Conservation (phyloP, 2,113 vertebrate species). For the Ursus arctos region DNA sequence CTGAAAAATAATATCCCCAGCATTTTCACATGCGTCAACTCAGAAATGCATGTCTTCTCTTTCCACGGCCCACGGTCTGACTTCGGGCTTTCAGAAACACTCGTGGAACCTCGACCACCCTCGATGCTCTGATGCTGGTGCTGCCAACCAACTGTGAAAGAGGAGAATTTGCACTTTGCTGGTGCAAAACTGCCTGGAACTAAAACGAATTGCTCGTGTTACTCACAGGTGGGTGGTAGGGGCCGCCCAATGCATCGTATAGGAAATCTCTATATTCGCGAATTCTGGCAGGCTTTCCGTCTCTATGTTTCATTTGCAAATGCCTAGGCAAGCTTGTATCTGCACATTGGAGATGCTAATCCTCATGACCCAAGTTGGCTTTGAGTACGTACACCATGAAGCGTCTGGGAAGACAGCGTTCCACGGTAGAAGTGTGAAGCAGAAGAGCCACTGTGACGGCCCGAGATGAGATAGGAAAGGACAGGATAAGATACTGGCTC, state of each 20-base stretch:
- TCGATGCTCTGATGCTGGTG: neutral
- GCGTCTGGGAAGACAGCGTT: neutral
- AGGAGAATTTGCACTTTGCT: constrained; percentile 60
- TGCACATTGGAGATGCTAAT: neutral
- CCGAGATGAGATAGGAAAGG: constrained; percentile 48
- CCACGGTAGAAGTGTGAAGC: neutral
- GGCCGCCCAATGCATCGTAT: neutral
- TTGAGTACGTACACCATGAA: neutral
- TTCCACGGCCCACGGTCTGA: neutral
- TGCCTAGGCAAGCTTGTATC: neutral
- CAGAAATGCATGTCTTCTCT: neutral
- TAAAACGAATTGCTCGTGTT: neutral
- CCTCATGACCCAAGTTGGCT: neutral
- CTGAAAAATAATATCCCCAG: neutral
- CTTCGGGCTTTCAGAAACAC: constrained; percentile 40
- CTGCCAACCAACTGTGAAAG: constrained; percentile 30
- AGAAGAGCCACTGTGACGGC: neutral
- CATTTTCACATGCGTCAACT: neutral
- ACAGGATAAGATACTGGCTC: constrained; percentile 12
- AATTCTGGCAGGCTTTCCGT: constrained; percentile 3
- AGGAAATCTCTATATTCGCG: neutral
- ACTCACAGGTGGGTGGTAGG: neutral
- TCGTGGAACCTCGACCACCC: neutral
- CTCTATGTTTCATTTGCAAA: neutral
- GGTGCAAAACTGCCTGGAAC: constrained; percentile 51